Percentiles rank a stretch among this genome's conserved stretches.
Conservation (phyloP, 2,797 vertebrate genomes). For the Sebastes kiyomatsui region DNA sequence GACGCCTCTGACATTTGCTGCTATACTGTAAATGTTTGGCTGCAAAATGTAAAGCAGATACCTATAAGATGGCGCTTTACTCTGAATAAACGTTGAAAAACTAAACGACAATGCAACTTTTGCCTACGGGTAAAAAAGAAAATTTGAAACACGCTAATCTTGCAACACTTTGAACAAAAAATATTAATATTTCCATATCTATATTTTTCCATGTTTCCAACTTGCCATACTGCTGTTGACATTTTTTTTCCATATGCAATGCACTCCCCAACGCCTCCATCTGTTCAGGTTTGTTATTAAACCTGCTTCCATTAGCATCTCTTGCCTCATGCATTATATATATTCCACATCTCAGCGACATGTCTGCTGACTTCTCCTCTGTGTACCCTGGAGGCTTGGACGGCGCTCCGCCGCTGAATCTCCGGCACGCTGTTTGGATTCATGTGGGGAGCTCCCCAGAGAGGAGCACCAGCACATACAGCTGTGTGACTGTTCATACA, state of each 20-base stretch:
- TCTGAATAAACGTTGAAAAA: not conserved
- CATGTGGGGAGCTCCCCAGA: not conserved
- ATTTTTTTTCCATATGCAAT: not conserved
- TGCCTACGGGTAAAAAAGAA: not conserved
- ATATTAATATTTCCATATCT: not conserved
- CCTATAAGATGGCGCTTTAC: not conserved
- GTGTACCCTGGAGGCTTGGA: not conserved
- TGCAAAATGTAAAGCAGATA: not conserved
- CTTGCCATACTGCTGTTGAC: not conserved
- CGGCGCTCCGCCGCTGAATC: not conserved
- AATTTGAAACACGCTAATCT: not conserved
- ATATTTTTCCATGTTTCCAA: not conserved
- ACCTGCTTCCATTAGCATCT: conserved; percentile 2
- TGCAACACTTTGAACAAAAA: not conserved
- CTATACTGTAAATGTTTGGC: not conserved
- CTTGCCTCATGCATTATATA: conserved; percentile 26
- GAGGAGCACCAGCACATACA: not conserved
- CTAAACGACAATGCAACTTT: not conserved
- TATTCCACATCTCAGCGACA: conserved; percentile 20
- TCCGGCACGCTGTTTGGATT: not conserved
- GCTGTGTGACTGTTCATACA: not conserved
- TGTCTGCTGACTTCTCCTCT: conserved; percentile 10
- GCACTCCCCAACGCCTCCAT: not conserved
- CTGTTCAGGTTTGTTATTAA: conserved; percentile 16
- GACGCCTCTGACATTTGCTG: not conserved